Conservation (phyloP, 2,888 invertebrate genomes). For the Hyalella azteca region DNA sequence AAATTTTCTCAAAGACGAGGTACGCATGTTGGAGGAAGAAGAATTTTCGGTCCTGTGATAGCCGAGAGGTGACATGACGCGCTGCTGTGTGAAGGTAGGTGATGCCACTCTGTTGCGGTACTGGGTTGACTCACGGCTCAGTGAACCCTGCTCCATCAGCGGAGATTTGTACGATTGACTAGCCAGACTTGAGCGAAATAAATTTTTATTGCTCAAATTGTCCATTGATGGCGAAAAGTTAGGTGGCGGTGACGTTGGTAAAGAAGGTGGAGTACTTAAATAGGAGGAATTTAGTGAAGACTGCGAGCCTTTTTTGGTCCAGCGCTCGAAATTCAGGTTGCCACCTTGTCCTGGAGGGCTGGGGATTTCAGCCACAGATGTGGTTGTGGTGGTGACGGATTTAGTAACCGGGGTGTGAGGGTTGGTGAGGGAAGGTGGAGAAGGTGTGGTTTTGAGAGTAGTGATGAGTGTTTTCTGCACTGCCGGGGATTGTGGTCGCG, state of each 20-base stretch:
- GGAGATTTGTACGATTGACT: not conserved
- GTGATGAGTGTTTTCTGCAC: constrained; percentile 36
- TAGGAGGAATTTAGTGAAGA: constrained; percentile 5
- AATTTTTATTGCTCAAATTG: not conserved
- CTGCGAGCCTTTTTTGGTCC: constrained; percentile 11
- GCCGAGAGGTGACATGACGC: constrained; percentile 10
- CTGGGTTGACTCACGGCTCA: not conserved
- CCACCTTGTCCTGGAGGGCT: not conserved
- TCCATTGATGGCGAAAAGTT: not conserved
- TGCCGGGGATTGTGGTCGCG: constrained; percentile 20
- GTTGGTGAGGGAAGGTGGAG: constrained; percentile 14
- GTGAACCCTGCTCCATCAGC: not conserved
- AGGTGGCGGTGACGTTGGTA: not conserved
- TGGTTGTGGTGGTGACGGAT: constrained; percentile 3
- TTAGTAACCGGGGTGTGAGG: constrained; percentile 28
- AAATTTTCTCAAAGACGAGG: not conserved
- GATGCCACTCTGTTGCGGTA: constrained; percentile 24
- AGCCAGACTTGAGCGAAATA: not conserved
- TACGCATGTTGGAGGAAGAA: not conserved
- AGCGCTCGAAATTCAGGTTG: not conserved
- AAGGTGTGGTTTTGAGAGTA: constrained; percentile 20
- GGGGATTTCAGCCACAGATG: not conserved
- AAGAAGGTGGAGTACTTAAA: not conserved
- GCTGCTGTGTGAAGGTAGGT: not conserved
- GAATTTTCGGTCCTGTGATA: not conserved